Percentiles rank a stretch among this genome's conserved stretches.
These are phyloP conservation scores for Sebastolobus altivelis DNA, from an alignment of 2,797 vertebrate species.

Conservation along the genomic window DNA sequence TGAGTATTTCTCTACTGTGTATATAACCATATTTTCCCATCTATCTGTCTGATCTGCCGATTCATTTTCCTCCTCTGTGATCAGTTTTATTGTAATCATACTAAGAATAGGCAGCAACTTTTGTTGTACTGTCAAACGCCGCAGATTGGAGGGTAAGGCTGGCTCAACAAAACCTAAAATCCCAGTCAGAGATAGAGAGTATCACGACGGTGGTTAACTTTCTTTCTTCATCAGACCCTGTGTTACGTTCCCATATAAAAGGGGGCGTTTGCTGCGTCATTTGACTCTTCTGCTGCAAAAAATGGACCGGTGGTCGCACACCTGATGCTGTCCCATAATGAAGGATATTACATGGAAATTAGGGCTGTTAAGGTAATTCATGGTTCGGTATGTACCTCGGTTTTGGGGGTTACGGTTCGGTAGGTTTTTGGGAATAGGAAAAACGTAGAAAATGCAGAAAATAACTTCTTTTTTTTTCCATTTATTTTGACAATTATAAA, in stretches of 20 bases:
- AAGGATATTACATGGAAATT: too few relatives aligned
- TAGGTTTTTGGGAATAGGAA: too few relatives aligned
- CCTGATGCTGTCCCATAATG: too few relatives aligned
- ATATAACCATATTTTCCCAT: constrained; percentile 14
- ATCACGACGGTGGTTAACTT: not conserved
- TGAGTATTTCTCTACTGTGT: not conserved
- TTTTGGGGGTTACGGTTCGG: too few relatives aligned
- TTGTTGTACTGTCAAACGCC: constrained; percentile 29
- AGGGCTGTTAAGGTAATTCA: too few relatives aligned
- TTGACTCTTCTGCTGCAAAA: not conserved
- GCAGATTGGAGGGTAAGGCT: not conserved
- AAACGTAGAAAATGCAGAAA: too few relatives aligned
- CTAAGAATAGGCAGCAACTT: constrained; percentile 46
- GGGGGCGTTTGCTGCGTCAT: not conserved
- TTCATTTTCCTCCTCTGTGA: constrained; percentile 31
- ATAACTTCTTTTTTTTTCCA: too few relatives aligned
- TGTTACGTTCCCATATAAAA: not conserved
- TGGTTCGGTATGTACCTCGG: too few relatives aligned
- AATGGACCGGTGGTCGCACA: too few relatives aligned
- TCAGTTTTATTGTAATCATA: constrained; percentile 14
- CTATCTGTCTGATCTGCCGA: constrained; percentile 13
- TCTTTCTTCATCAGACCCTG: not conserved
- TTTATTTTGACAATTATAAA: too few relatives aligned
- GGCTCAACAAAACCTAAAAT: not conserved
- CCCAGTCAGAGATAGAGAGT: not conserved